Conservation (phyloP, 2,797 vertebrate genomes). For the Champsocephalus gunnari region DNA sequence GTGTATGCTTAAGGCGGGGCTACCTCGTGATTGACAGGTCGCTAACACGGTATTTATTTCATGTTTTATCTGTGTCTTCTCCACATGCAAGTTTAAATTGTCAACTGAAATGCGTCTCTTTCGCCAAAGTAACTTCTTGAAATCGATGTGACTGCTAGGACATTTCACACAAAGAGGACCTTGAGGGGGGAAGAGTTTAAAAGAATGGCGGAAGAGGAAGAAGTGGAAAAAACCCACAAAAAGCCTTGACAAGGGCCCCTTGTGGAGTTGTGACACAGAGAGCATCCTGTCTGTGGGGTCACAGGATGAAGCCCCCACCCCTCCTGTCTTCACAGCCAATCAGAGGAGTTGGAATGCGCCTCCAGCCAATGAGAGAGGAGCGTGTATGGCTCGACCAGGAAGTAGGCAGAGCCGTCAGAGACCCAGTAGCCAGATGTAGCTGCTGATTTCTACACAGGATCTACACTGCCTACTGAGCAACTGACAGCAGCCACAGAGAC, state of each 20-base stretch:
- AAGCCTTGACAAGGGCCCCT: constrained; percentile 74
- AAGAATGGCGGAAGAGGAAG: constrained; percentile 61
- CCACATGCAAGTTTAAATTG: too few species aligned
- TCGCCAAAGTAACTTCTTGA: not conserved
- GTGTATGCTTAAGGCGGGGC: too few species aligned
- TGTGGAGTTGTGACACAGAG: constrained; percentile 78
- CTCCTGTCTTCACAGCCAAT: constrained; percentile 71
- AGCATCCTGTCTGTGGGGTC: constrained; percentile 79
- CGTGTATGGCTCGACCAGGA: constrained; percentile 62
- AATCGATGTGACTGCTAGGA: constrained; percentile 19
- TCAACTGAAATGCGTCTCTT: too few species aligned
- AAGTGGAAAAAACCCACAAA: constrained; percentile 37
- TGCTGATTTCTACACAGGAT: constrained; percentile 98
- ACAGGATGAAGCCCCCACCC: constrained; percentile 74
- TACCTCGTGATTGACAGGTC: too few species aligned
- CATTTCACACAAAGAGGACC: constrained; percentile 26
- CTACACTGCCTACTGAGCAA: constrained; percentile 99
- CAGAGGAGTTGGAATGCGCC: constrained; percentile 67
- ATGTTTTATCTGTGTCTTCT: too few species aligned
- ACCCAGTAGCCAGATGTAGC: constrained; percentile 99
- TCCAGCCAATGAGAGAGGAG: constrained; percentile 62
- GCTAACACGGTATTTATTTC: too few species aligned
- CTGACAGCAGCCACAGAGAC: constrained; percentile 81
- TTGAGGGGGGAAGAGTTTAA: constrained; percentile 12
- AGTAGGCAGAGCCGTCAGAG: constrained; percentile 89